Percentiles rank a stretch among this genome's conserved stretches.
Evolutionary conservation across 2,888 invertebrate species (phyloP).

Genomic region (Lysandra bellargus): DNA sequence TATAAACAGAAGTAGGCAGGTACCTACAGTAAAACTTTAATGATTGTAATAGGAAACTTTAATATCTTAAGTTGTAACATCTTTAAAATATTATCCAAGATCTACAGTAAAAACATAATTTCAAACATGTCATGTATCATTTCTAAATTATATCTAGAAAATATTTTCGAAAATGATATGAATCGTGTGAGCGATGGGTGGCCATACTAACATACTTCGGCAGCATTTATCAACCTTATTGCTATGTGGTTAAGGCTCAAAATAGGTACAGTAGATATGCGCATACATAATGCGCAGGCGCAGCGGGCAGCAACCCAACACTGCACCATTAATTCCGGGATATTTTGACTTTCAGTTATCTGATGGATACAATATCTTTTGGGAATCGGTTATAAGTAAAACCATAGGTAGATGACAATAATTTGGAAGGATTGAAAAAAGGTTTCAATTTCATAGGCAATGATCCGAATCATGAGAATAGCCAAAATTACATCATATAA

Average conservation of each 20-base stretch:
- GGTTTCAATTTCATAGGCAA: no score
- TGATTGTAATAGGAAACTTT: not conserved
- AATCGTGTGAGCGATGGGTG: conserved; percentile 10
- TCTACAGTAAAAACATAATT: not conserved
- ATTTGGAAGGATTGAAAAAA: not conserved
- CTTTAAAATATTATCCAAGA: not conserved
- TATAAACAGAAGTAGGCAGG: no score
- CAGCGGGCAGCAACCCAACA: conserved; percentile 19
- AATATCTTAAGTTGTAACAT: not conserved
- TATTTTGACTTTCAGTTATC: not conserved
- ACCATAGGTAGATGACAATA: not conserved
- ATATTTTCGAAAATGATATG: conserved; percentile 12
- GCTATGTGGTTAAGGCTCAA: not conserved
- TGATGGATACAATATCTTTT: not conserved
- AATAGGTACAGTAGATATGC: not conserved
- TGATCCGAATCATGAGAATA: no score
- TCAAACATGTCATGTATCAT: not conserved
- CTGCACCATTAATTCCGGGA: not conserved
- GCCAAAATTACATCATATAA: no score
- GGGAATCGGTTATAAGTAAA: not conserved
- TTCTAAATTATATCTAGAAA: not conserved
- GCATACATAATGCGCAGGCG: conserved; percentile 1
- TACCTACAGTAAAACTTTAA: no score
- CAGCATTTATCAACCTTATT: not conserved
- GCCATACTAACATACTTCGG: not conserved